Evolutionary conservation across 2,888 invertebrate species (phyloP), one percentile per base, ranked within the genome.

Genomic region (Liposcelis brunnea): DNA sequence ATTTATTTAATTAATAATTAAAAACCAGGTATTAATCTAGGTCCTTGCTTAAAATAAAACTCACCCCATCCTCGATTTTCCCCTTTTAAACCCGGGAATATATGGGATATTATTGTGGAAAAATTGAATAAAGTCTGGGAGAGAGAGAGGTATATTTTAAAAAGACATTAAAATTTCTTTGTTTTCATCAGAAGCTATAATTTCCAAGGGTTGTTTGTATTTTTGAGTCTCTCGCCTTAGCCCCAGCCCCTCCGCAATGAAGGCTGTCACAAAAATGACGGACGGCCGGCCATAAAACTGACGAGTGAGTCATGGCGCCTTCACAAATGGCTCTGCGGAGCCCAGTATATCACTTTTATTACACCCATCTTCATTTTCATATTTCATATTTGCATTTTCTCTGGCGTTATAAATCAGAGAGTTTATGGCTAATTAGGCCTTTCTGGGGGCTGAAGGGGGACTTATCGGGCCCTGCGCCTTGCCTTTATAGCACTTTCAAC

Each of bases 311-410:
- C 65, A 70, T 65, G 69, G 70, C 70, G 70, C 71, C 70, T 71
- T 69, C 68, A 70, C 72, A 71, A 77, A 77, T 75, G 76, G 77
- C 76, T 70, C 76, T 73, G 72, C 72, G 72, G 77, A 75, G 76
- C 72, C 74, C 72, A 72, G 70, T 77, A 76, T 75, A 77, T 77
- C 77, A 76, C 74, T 77, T 77, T 77, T 77, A 77, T 77, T 76
- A 76, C 75, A 73, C 75, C 70, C 72, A 72, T 72, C 72, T 72
- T 72, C 72, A 71, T 72, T 71, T 71, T 72, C 71, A 71, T 71
- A 71, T 71, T 58, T 59, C 59, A 58, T 61, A 59, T 61, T 60
- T 60, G 59, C 59, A 59, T 60, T 60, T 59, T 59, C 57, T 55
- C 54, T 55, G 66, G 67, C 66, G 69, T 68, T 69, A 70, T 71